A percentile compares a stretch with the other conserved stretches of the same genome.
phyloP scores from a whole-genome alignment of 2,113 vertebrate genomes.

The Toxostoma redivivum region DNA sequence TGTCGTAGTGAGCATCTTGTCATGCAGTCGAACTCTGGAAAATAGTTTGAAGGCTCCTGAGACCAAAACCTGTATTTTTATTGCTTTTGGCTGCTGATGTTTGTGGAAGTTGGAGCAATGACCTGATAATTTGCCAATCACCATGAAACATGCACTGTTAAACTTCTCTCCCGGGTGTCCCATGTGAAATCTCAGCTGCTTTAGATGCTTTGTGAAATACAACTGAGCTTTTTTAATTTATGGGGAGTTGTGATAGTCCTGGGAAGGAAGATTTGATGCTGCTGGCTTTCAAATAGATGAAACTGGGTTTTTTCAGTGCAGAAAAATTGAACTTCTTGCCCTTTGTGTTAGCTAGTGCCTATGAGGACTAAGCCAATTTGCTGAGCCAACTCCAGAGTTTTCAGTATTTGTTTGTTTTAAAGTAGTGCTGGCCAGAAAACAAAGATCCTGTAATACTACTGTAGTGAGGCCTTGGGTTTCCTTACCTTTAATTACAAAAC shows the following conservation, averaged over 20 bases:
- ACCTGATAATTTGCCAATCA: constrained; percentile 69
- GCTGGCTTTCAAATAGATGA: constrained; percentile 11
- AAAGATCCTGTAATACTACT: constrained; percentile 6
- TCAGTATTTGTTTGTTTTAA: constrained; percentile 47
- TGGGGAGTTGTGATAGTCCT: neutral
- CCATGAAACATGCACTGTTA: constrained; percentile 28
- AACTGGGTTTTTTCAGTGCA: neutral
- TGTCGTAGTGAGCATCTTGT: constrained; percentile 7
- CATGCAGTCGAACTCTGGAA: constrained; percentile 42
- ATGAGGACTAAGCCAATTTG: neutral
- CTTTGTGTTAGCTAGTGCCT: neutral
- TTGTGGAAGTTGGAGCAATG: constrained; percentile 56
- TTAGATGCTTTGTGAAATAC: neutral
- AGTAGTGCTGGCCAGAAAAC: constrained; percentile 32
- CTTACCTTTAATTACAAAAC: constrained; percentile 6
- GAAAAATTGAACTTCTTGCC: neutral
- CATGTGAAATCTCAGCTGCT: constrained; percentile 8
- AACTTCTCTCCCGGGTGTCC: neutral
- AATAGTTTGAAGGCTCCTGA: constrained; percentile 55
- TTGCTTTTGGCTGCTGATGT: constrained; percentile 55
- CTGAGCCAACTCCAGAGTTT: constrained; percentile 12
- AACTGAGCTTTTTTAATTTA: neutral
- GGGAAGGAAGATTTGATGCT: neutral
- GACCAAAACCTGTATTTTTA: constrained; percentile 63
- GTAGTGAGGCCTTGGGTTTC: neutral